phyloP scores from a whole-genome alignment of 2,888 invertebrate species.

The Eupithecia centaureata region DNA sequence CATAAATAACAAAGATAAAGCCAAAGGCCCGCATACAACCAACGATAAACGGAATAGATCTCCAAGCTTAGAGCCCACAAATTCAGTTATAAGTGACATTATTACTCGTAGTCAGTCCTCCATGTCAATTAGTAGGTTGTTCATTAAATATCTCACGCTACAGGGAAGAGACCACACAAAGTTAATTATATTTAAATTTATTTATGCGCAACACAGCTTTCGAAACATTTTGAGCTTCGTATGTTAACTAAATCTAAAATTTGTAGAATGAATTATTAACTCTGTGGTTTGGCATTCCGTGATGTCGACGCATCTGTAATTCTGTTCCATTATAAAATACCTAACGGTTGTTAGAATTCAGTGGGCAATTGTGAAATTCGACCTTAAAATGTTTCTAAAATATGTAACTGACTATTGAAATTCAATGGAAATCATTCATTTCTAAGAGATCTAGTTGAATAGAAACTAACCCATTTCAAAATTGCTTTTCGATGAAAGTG shows the following conservation, averaged over 20 bases:
- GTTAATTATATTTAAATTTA: slow-evolving; percentile 44
- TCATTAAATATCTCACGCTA: slow-evolving; percentile 49
- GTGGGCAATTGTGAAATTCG: slow-evolving; percentile 18
- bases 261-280: slow-evolving; percentile 25
- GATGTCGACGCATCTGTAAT: slow-evolving; percentile 34
- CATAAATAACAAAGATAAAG: slow-evolving; percentile 42
- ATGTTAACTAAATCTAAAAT: slow-evolving; percentile 38
- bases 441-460: slow-evolving; percentile 8
- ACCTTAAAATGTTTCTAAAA: neutral
- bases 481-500: neutral
- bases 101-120: slow-evolving; percentile 54
- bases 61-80: slow-evolving; percentile 57
- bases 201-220: slow-evolving; percentile 40
- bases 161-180: slow-evolving; percentile 49
- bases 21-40: slow-evolving; percentile 51
- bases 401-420: neutral
- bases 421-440: neutral
- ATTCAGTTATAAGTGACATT: slow-evolving; percentile 62
- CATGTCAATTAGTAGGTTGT: slow-evolving; percentile 68
- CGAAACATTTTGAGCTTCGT: slow-evolving; percentile 39
- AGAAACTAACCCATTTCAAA: slow-evolving; percentile 7
- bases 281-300: slow-evolving; percentile 30
- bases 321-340: slow-evolving; percentile 29
- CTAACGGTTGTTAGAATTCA: slow-evolving; percentile 5
- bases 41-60: slow-evolving; percentile 54